Conservation (phyloP, 2,113 vertebrate species). For the Thinocorus orbignyianus region DNA sequence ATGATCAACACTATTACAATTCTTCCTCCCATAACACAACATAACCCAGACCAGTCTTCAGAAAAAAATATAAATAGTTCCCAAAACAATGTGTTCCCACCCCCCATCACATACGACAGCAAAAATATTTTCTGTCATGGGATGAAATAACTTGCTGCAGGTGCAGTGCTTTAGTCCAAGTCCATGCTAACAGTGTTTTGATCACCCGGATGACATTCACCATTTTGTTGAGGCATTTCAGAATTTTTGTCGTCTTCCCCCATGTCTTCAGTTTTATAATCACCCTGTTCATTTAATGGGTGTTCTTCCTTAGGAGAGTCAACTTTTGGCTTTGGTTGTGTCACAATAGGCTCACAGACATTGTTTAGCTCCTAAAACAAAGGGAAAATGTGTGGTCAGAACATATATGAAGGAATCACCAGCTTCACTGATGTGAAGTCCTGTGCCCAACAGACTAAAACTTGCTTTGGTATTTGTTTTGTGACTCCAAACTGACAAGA, state of each 20-base stretch:
- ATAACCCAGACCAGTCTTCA: constrained; percentile 70
- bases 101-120: constrained; percentile 54
- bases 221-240: constrained; percentile 76
- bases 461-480: not conserved
- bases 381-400: not conserved
- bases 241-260: constrained; percentile 70
- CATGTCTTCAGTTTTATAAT: constrained; percentile 71
- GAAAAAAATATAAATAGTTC: constrained; percentile 80
- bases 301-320: constrained; percentile 82
- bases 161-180: constrained; percentile 71
- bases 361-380: constrained; percentile 73
- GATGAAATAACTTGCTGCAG: constrained; percentile 39
- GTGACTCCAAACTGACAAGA: not conserved
- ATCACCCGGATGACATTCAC: constrained; percentile 71
- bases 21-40: constrained; percentile 67
- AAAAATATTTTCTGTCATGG: constrained; percentile 69
- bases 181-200: constrained; percentile 77
- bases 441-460: not conserved
- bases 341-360: constrained; percentile 79
- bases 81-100: constrained; percentile 58
- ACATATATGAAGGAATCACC: not conserved
- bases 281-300: constrained; percentile 61
- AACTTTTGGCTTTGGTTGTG: constrained; percentile 82
- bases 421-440: not conserved
- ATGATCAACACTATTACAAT: constrained; percentile 67